Base-by-base conservation (phyloP, 53 echinoderm and acorn worm species). In the Actinopyga echinites region DNA sequence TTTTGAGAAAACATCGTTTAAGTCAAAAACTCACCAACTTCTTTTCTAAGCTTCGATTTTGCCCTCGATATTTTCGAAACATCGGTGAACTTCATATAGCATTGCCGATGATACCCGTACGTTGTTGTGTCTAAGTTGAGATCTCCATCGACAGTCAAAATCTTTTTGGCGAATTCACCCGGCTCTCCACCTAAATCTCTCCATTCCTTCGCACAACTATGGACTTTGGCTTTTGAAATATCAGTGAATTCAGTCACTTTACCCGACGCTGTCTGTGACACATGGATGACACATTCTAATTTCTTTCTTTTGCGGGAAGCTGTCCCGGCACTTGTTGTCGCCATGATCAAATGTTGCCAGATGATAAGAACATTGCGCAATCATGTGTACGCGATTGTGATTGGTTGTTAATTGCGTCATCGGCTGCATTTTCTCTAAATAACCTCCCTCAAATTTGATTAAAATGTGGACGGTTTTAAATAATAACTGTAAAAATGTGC, bases 101-200 rank as follows among this genome's bases (percentile, higher is more conserved):
- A 65, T 13, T 65, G 65, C 65, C 28, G 65, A 15, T 65, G 65
- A 65, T 65, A 65, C 65, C 65, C 65, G 30, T 30, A 30, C 32
- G 9, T 30, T 65, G 65, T 65, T 65, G 65, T 65, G 65, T 65
- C 65, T 24, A 65, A 65, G 65, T 29, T 26, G 65, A 65, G 65
- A 8, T 65, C 65, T 65, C 5, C 65, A 30, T 65, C 5, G 8
- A 1, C 65, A 29, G 65, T 26, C 65, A 29, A 65, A 65, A 65
- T 65, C 1, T 25, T 65, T 29, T 65, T 30, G 15, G 65, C 65
- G 31, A 65, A 28, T 29, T 65, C 29, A 8, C 65, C 15, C 9
- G 8, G 65, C 28, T 65, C 65, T 30, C 6, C 0, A 19, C 65
- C 28, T 15, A 65, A 29, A 65, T 65, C 15, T 30, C 28, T 29